Percentiles rank a stretch among this genome's conserved stretches.
Conservation (phyloP, 1,140 invertebrate genomes). For the Brachionus paranguensis region DNA sequence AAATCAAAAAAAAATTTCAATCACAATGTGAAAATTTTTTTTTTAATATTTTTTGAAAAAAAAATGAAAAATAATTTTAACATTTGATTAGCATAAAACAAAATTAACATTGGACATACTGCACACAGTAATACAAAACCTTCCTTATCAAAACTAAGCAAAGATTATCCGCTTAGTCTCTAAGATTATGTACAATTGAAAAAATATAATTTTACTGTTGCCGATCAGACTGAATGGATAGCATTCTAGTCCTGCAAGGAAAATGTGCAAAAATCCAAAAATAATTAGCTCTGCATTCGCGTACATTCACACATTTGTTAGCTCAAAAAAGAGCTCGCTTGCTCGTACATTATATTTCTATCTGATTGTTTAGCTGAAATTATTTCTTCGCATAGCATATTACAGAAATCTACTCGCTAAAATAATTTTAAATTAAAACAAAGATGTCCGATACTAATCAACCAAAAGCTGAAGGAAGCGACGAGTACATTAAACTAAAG, state of each 20-base stretch:
- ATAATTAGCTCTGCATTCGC: neutral
- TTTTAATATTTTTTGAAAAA: neutral
- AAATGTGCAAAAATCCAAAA: neutral
- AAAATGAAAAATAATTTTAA: neutral
- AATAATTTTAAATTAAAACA: neutral
- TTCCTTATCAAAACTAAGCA: too few relatives aligned
- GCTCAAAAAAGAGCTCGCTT: neutral
- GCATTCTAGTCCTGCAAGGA: neutral
- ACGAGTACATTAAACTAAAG: constrained; percentile 40
- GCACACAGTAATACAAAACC: neutral
- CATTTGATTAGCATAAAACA: neutral
- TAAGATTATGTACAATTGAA: neutral
- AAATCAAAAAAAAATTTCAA: too few relatives aligned
- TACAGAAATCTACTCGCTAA: neutral
- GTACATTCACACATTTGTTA: neutral
- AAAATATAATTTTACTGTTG: neutral
- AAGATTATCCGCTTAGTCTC: too few relatives aligned
- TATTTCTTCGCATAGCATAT: neutral
- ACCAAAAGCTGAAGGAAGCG: constrained; percentile 28
- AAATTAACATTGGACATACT: neutral
- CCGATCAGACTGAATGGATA: neutral
- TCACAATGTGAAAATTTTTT: too few relatives aligned
- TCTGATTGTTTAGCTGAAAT: neutral
- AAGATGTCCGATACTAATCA: constrained; percentile 26
- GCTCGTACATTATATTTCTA: neutral